Conservation (phyloP, 2,113 vertebrate genomes). For the Ceratotherium simum region DNA sequence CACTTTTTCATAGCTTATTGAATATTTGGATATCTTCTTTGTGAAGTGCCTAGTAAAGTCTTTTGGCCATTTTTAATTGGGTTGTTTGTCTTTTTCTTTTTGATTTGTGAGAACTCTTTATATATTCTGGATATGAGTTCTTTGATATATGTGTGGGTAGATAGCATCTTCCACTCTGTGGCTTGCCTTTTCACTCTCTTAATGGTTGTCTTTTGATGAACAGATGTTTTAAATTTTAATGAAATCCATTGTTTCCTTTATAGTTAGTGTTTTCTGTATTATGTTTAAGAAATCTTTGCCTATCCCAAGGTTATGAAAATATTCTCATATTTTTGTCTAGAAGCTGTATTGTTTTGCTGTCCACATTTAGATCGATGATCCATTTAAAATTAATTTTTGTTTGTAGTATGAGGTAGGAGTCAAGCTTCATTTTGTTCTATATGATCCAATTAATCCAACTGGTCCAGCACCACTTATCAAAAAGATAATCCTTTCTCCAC, state of each 20-base stretch:
- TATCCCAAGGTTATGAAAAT: not conserved
- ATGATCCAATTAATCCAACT: not conserved
- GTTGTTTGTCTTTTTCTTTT: not conserved
- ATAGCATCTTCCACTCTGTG: not conserved
- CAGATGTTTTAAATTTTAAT: not conserved
- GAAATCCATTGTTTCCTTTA: not conserved
- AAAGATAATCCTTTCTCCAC: not conserved
- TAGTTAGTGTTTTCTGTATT: not conserved
- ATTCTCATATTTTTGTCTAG: not conserved
- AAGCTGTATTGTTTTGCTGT: not conserved
- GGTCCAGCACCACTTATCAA: not conserved
- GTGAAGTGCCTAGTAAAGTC: not conserved
- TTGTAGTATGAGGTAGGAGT: not conserved
- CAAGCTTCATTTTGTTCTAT: not conserved
- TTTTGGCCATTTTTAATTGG: not conserved
- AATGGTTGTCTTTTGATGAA: not conserved
- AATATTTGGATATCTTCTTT: not conserved
- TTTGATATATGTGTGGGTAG: accelerated
- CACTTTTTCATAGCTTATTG: not conserved
- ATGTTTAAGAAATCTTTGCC: not conserved
- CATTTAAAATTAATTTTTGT: not conserved
- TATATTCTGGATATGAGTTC: not conserved
- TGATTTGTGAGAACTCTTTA: not conserved
- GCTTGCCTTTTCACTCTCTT: not conserved
- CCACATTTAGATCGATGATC: not conserved